Percentiles rank a stretch among this genome's conserved stretches.
Conservation (phyloP, 1,140 invertebrate species). For the fruit fly (Drosophila melanogaster) region DNA sequence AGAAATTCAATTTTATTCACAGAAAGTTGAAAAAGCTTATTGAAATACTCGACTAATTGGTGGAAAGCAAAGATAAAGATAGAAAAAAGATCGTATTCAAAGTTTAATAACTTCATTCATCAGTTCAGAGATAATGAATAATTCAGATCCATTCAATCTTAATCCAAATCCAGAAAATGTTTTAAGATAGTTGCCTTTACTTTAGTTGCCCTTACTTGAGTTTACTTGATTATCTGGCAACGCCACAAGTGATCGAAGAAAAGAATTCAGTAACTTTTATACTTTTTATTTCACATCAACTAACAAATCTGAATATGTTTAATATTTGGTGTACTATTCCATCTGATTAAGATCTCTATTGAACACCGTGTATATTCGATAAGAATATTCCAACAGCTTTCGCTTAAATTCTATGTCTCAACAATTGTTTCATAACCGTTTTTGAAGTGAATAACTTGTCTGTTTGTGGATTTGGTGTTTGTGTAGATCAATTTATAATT, state of each 20-base stretch:
- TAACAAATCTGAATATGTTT: constrained; percentile 46
- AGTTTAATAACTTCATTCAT: too few species aligned
- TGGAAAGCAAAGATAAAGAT: too few species aligned
- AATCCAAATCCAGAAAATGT: too few species aligned
- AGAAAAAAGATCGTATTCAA: too few species aligned
- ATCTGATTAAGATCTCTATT: constrained; percentile 13
- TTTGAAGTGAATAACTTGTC: constrained; percentile 22
- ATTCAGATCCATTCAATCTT: too few species aligned
- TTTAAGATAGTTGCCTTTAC: too few species aligned
- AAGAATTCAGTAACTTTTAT: constrained; percentile 4
- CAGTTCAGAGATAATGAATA: too few species aligned
- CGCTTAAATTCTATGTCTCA: constrained; percentile 39
- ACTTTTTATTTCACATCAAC: constrained; percentile 64
- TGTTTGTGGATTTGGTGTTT: constrained; percentile 14
- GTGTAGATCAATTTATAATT: constrained; percentile 31
- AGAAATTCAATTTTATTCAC: background rate
- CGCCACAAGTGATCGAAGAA: background rate
- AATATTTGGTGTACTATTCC: constrained; percentile 18
- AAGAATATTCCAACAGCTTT: constrained; percentile 29
- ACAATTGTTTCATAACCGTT: constrained; percentile 28
- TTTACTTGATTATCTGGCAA: constrained; percentile 7
- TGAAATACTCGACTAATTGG: too few species aligned
- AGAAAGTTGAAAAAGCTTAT: too few species aligned
- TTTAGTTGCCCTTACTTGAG: too few species aligned
- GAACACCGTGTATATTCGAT: constrained; percentile 16